These are phyloP conservation scores for Agrochola circellaris DNA, from an alignment of 2,888 invertebrate species.

Conservation along the genomic window DNA sequence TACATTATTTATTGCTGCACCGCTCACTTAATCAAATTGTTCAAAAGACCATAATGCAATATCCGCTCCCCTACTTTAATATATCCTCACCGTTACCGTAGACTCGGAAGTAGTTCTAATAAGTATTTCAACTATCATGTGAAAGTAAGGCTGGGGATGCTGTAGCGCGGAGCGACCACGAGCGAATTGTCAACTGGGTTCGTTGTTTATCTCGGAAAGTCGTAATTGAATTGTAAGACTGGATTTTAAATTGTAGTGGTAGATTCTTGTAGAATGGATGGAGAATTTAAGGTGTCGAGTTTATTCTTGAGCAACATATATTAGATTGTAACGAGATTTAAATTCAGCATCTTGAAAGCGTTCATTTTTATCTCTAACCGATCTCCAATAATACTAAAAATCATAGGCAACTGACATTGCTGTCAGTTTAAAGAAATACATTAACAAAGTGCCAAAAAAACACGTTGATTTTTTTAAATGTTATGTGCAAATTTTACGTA, in stretches of 20 bases:
- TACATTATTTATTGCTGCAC: not conserved
- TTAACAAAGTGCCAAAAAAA: not conserved
- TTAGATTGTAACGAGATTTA: not conserved
- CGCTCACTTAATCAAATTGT: not conserved
- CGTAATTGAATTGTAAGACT: slow-evolving; percentile 25
- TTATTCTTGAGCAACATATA: not conserved
- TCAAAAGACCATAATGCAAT: not conserved
- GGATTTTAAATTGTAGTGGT: not conserved
- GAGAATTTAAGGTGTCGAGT: not conserved
- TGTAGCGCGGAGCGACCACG: slow-evolving; percentile 11
- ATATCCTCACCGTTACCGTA: slow-evolving; percentile 43
- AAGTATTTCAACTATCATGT: slow-evolving; percentile 76
- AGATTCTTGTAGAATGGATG: not conserved
- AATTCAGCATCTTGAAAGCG: not conserved
- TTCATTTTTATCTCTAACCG: not conserved
- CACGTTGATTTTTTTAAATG: not conserved
- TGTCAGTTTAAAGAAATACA: not conserved
- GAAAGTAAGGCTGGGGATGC: slow-evolving; percentile 56
- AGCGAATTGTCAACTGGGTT: slow-evolving; percentile 14
- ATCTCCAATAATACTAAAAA: not conserved
- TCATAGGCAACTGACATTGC: not conserved
- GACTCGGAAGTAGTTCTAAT: slow-evolving; percentile 72
- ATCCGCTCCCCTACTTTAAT: slow-evolving; percentile 16
- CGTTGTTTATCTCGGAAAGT: slow-evolving; percentile 17
- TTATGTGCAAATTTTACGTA: not conserved